phyloP scores from a whole-genome alignment of 2,888 invertebrate genomes.

The Drosophila anomelani region DNA sequence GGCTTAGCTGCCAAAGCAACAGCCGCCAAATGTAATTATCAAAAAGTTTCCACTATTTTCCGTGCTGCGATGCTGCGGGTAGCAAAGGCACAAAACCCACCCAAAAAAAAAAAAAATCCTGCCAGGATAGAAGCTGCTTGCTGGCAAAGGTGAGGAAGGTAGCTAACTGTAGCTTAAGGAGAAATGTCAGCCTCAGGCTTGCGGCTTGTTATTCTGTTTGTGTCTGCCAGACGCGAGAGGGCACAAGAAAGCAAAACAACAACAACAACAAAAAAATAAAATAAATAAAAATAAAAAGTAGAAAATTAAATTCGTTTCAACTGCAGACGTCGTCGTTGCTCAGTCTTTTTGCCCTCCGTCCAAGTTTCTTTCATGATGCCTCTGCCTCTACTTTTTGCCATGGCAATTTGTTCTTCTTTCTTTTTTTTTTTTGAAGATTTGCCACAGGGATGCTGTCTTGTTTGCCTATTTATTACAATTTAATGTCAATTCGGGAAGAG shows the following conservation, averaged over 20 bases:
- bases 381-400: constrained; percentile 41
- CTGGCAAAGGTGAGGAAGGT: constrained; percentile 41
- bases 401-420: constrained; percentile 41
- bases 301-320: constrained; percentile 78
- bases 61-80: constrained; percentile 18
- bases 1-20: constrained; percentile 61
- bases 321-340: constrained; percentile 60
- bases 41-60: constrained; percentile 74
- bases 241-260: constrained; percentile 8
- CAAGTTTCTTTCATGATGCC: constrained; percentile 26
- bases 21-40: constrained; percentile 75
- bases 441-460: constrained; percentile 41
- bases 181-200: constrained; percentile 59
- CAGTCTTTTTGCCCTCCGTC: constrained; percentile 52
- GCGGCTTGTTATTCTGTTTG: constrained; percentile 65
- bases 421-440: constrained; percentile 39
- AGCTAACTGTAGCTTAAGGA: constrained; percentile 27
- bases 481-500: constrained; percentile 56
- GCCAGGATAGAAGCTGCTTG: constrained; percentile 11
- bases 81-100: constrained; percentile 18
- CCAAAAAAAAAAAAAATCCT: constrained; percentile 5
- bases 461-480: constrained; percentile 65
- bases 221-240: constrained; percentile 66
- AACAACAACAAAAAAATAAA: neutral
- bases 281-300: constrained; percentile 62